A percentile compares a stretch with the other conserved stretches of the same genome.
These are phyloP conservation scores for Oxyura jamaicensis DNA, from an alignment of 2,113 vertebrate genomes.

Conservation along the genomic window DNA sequence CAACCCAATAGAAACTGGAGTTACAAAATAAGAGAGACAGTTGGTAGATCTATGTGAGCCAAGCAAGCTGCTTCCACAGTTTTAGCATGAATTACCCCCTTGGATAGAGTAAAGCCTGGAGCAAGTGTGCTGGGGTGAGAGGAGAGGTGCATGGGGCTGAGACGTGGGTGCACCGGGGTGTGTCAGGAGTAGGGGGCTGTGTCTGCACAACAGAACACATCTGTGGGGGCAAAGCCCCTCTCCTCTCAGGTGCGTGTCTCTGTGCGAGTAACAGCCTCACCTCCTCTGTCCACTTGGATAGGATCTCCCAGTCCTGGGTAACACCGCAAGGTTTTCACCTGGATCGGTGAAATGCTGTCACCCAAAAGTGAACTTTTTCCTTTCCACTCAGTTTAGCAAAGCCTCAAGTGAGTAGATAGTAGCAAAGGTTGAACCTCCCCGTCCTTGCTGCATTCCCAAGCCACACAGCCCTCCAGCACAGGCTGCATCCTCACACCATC, in stretches of 20 bases:
- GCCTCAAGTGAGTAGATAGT: not conserved
- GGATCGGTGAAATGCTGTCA: not conserved
- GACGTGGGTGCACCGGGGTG: not conserved
- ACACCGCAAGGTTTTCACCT: not conserved
- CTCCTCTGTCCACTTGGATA: not conserved
- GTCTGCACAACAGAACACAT: rapidly evolving
- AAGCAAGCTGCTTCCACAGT: not conserved
- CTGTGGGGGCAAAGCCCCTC: not conserved
- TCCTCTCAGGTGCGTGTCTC: rapidly evolving
- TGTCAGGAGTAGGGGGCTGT: not conserved
- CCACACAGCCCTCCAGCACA: not conserved
- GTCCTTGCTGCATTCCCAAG: not conserved
- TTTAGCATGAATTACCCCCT: not conserved
- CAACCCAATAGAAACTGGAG: not conserved
- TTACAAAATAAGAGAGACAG: not conserved
- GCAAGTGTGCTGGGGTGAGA: not conserved
- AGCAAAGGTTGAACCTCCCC: not conserved
- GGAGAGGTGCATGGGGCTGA: not conserved
- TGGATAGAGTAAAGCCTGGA: not conserved
- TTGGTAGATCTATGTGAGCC: not conserved
- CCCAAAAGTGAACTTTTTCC: not conserved
- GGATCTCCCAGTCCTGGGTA: not conserved
- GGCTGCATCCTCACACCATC: rapidly evolving
- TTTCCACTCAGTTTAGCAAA: not conserved
- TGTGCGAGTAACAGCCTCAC: not conserved